Percentiles rank a stretch among this genome's conserved stretches.
Conservation (phyloP, 1,140 invertebrate species). For the Reticulitermes speratus region DNA sequence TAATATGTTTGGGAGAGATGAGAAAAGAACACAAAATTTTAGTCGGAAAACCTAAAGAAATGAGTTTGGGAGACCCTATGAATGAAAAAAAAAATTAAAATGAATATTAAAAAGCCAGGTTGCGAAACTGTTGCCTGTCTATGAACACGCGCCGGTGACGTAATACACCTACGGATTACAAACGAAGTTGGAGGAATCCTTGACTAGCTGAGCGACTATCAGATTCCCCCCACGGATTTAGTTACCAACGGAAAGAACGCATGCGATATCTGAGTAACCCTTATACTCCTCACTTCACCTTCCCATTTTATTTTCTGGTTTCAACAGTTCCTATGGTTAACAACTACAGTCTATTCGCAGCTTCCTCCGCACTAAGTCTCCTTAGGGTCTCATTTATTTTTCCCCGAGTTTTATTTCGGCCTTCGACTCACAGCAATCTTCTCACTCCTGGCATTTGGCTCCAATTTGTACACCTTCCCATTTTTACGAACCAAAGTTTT, state of each 20-base stretch:
- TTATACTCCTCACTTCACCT: neutral
- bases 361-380: neutral
- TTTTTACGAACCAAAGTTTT: neutral
- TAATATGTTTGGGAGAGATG: too few relatives aligned
- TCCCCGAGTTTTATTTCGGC: neutral
- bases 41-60: too few relatives aligned
- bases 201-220: too few relatives aligned
- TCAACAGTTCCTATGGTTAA: neutral
- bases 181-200: too few relatives aligned
- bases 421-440: constrained; percentile 5
- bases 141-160: too few relatives aligned
- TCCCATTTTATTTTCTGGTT: neutral
- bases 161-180: too few relatives aligned
- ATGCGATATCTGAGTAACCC: neutral
- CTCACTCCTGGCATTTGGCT: neutral
- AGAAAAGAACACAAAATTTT: too few relatives aligned
- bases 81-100: too few relatives aligned
- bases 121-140: too few relatives aligned
- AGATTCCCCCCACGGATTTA: neutral
- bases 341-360: neutral
- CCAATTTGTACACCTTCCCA: neutral
- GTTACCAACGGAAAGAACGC: neutral
- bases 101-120: too few relatives aligned
- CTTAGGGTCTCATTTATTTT: constrained; percentile 4
- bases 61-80: too few relatives aligned